phyloP scores from a whole-genome alignment of 1,140 invertebrate species.

The Zaprionus camerounensis region DNA sequence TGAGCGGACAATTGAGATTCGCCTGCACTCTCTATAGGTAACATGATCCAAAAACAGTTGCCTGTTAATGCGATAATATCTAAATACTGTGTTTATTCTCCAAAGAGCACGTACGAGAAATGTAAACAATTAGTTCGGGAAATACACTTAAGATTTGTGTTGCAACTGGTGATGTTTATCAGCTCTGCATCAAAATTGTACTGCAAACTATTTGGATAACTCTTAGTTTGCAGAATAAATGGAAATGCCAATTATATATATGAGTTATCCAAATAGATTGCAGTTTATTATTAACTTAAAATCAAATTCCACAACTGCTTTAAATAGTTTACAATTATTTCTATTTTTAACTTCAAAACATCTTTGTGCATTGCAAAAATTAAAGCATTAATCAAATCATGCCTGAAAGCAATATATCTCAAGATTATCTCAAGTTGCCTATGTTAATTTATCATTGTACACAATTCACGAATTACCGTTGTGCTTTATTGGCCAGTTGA shows the following conservation, averaged over 20 bases:
- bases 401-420: neutral
- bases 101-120: neutral
- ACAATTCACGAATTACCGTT: neutral
- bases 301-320: too few relatives aligned
- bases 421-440: neutral
- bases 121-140: neutral
- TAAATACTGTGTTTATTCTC: neutral
- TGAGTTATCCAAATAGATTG: too few relatives aligned
- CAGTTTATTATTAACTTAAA: too few relatives aligned
- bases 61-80: neutral
- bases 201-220: neutral
- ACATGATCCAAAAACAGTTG: slow-evolving; percentile 7
- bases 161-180: too few relatives aligned
- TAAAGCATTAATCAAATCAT: neutral
- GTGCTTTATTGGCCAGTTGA: neutral
- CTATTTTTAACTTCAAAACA: too few relatives aligned
- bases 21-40: neutral
- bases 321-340: too few relatives aligned
- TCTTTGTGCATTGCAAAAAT: neutral
- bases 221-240: too few relatives aligned
- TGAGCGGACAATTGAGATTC: slow-evolving; percentile 30
- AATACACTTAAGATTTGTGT: neutral
- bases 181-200: neutral
- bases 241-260: too few relatives aligned
- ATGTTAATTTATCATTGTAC: neutral